Evolutionary conservation across 2,888 invertebrate genomes (phyloP).

Genomic region (Aethes cnicana): DNA sequence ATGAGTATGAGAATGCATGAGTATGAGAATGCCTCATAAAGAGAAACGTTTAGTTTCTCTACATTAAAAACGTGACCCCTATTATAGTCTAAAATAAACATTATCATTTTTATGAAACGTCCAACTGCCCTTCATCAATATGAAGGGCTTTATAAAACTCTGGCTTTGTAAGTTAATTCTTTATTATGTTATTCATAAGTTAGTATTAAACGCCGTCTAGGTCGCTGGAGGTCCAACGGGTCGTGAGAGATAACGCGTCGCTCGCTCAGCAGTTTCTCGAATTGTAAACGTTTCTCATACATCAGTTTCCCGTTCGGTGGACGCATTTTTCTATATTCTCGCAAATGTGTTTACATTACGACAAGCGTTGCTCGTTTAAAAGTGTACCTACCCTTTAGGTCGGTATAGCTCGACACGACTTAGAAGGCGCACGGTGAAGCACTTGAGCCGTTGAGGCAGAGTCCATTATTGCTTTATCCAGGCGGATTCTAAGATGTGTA

Average conservation of each 20-base stretch:
- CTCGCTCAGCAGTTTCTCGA: constrained; percentile 32
- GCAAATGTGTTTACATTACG: constrained; percentile 21
- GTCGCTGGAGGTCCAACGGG: constrained; percentile 47
- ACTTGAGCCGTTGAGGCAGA: no score
- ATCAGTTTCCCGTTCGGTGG: constrained; percentile 36
- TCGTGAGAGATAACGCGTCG: constrained; percentile 50
- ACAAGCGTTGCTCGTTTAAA: constrained; percentile 2
- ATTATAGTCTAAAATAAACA: constrained; percentile 15
- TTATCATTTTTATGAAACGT: constrained; percentile 27
- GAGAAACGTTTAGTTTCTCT: not conserved
- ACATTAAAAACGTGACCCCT: constrained; percentile 10
- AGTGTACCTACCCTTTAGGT: constrained; percentile 12
- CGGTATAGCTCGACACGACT: no score
- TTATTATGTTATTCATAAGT: constrained; percentile 9
- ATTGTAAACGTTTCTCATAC: constrained; percentile 41
- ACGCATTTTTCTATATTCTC: constrained; percentile 34
- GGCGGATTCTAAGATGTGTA: not conserved
- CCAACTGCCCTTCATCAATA: constrained; percentile 24
- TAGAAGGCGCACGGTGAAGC: no score
- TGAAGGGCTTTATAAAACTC: constrained; percentile 10
- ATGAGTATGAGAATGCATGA: not conserved
- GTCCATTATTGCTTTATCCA: constrained; percentile 8
- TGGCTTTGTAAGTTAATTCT: not conserved
- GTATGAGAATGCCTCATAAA: not conserved
- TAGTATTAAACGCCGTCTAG: constrained; percentile 4